These are phyloP conservation scores for Nannoperca australis DNA, from an alignment of 2,797 vertebrate species.

Conservation along the genomic window DNA sequence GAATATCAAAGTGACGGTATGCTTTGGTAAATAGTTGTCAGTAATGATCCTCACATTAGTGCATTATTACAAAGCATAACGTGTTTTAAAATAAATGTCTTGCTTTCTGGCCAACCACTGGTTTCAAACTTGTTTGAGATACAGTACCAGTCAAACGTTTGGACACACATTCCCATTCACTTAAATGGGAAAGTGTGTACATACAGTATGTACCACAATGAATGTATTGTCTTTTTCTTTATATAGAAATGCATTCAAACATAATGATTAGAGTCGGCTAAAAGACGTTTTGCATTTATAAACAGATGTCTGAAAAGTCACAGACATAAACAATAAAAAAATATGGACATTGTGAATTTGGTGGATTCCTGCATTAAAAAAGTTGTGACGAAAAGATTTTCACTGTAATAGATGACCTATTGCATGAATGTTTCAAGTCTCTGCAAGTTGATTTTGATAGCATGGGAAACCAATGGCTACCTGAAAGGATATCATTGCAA, in stretches of 20 bases:
- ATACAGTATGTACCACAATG: neutral
- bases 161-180: no score
- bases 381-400: neutral
- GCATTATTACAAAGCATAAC: conserved; percentile 38
- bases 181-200: no score
- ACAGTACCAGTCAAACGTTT: no score
- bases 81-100: neutral
- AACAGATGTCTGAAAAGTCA: conserved; percentile 1
- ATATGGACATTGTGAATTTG: neutral
- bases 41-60: conserved; percentile 21
- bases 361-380: neutral
- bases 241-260: neutral
- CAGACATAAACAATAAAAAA: neutral
- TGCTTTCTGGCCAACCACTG: conserved; percentile 1
- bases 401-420: neutral
- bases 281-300: neutral
- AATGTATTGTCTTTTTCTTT: neutral
- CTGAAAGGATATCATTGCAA: conserved; percentile 9
- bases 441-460: conserved; percentile 2
- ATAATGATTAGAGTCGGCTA: neutral
- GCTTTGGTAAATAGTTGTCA: conserved; percentile 37
- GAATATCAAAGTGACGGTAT: conserved; percentile 8
- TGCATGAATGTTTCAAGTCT: neutral
- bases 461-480: neutral
- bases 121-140: conserved; percentile 1